Base-by-base conservation (phyloP, 2,888 invertebrate genomes). In the Cephalotes varians region DNA sequence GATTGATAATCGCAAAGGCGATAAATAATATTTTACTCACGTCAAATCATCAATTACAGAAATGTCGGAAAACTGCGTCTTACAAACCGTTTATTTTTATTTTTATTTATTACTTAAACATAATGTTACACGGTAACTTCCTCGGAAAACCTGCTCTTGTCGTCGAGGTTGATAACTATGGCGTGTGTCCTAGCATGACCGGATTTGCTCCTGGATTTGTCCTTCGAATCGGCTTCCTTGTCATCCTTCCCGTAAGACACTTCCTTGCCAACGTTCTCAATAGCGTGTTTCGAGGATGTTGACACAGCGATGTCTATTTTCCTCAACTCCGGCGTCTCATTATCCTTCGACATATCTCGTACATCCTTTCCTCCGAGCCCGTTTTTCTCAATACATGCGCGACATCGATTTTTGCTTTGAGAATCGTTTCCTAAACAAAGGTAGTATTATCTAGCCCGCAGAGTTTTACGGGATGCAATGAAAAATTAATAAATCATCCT, bases 141-240 rank as follows among this genome's bases (percentile, higher is more conserved):
- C 94, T 97, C 97, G 62, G 97, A 97, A 94, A 97, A 97, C 91
- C 97, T 96, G 94, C 96, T 97, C 92, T 97, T 97, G 94, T 97
- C 97, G 93, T 97, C 97, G 91, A 97, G 95, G 94, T 97, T 97
- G 88, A 97, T 97, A 90, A 97, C 96, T 91, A 97, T 97, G n/a
- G 97, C 96, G 91, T 97, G 97, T 85, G 97, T 97, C 92, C 96
- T 95, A 18, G 97, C 96, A 91, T 97, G 97, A 0, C 97, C 97
- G 10, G 97, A 97, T 93, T 93, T 94, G 74, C 90, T 91, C 81
- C 85, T 88, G 69, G 49, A 90, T 86, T 77, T 92, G 51, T 89
- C 74, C 77, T 82, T 76, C 5, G 64, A 5, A n/a, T 84, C 84
- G 2, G 95, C 92, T 82, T 95, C 95, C 0, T 95, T 95, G 81